Evolutionary conservation across 2,888 invertebrate genomes (phyloP), one percentile per base, ranked within the genome.

Genomic region (Bimastos eiseni): DNA sequence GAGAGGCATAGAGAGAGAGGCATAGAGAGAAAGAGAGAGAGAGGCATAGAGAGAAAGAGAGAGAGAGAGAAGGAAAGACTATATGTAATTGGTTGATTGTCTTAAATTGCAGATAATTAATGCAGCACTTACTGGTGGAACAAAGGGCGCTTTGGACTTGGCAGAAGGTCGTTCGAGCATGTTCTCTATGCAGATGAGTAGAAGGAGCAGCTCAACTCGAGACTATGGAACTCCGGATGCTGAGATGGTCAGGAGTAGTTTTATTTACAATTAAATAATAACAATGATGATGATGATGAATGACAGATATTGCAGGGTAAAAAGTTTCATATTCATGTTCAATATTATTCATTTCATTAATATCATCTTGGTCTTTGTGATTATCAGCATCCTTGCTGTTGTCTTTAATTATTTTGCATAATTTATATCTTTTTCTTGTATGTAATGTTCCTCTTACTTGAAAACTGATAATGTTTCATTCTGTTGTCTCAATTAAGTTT

Each of bases 71-170:
- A 13, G 15, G 15, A 41, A 8, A 13, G 15, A 17, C 49, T 49
- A 49, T 49, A 11, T 1, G 49, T n/a, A 8, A 6, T n/a, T 86
- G 33, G 6, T 86, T 37, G 86, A 17, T 8, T 86, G 37, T 86
- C 36, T 88, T 41, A n/a, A n/a, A n/a, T 90, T 92, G 30, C 92
- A 94, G 94, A 91, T 94, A 86, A 93, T 94, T 83, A 92, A 93
- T 89, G 94, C 94, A 86, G 94, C 94, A 11, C 91, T 94, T 49
- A 93, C 92, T 94, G 97, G 93, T 19, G 93, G 97, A 95, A 96
- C 97, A 95, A 96, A 96, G 93, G 95, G 96, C 91, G 96, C 96
- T 86, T 96, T 96, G 91, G 96, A 96, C 93, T 95, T 95, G 93
- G 95, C 94, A 13, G 91, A 88, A 70, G 38, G 91, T 38, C 86